Evolutionary conservation across 2,797 vertebrate genomes (phyloP).

Genomic region (Oryzias dopingdopingensis): DNA sequence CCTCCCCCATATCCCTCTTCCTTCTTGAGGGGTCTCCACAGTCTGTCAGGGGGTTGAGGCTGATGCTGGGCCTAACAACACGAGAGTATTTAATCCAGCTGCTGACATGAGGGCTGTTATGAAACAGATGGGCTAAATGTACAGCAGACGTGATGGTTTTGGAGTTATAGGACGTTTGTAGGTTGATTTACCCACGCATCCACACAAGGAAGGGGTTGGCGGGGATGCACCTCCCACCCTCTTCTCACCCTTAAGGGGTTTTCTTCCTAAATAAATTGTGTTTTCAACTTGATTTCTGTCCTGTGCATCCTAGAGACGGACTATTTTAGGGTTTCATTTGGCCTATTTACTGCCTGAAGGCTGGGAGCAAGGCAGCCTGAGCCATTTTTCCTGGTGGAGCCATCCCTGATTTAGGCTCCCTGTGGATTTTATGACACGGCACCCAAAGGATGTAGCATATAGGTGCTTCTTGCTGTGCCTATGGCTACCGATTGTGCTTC

Average conservation of each 20-base stretch:
- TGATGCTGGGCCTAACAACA: conserved; percentile 48
- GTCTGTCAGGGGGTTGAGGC: conserved; percentile 31
- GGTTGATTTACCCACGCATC: conserved; percentile 46
- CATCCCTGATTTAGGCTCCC: conserved; percentile 44
- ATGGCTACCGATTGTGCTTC: conserved; percentile 53
- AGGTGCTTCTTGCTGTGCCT: conserved; percentile 35
- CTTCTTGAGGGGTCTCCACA: conserved; percentile 6
- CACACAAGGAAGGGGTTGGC: conserved; percentile 30
- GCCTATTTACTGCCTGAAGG: conserved; percentile 54
- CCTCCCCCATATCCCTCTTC: conserved; percentile 4
- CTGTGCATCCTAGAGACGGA: conserved; percentile 18
- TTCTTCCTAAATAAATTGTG: neutral
- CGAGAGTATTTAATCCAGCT: conserved; percentile 56
- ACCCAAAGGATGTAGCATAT: conserved; percentile 9
- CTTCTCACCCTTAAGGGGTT: no score
- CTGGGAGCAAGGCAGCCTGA: conserved; percentile 46
- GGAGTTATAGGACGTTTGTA: conserved; percentile 37
- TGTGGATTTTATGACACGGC: conserved; percentile 55
- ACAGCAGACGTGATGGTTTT: conserved; percentile 44
- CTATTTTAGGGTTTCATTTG: conserved; percentile 37
- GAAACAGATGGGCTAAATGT: conserved; percentile 65
- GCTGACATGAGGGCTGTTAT: conserved; percentile 61
- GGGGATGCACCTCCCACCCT: conserved; percentile 33
- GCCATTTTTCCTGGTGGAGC: conserved; percentile 46
- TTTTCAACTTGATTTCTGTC: conserved; percentile 31